Evolutionary conservation across 1,140 invertebrate genomes (phyloP).

Genomic region (Papilio aristodemus): DNA sequence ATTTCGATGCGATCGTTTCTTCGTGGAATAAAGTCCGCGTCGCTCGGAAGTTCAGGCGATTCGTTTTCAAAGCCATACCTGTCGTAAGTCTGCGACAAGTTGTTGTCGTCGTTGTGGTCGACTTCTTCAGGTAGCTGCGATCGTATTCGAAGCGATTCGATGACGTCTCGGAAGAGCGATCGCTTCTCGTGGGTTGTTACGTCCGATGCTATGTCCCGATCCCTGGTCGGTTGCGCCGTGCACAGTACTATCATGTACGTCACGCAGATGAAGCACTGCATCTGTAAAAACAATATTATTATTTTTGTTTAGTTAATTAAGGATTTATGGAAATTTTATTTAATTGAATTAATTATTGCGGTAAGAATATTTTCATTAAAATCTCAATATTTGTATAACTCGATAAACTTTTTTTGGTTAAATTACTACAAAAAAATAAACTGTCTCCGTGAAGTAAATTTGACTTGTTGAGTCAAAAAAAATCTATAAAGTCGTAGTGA

Average conservation of each 20-base stretch:
- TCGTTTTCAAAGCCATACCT: conserved; percentile 59
- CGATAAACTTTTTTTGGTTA: no score
- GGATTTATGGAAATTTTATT: no score
- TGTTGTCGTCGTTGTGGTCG: conserved; percentile 62
- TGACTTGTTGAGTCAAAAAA: no score
- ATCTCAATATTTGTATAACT: no score
- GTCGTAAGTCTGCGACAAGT: conserved; percentile 55
- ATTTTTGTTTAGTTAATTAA: no score
- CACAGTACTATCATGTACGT: conserved; percentile 66
- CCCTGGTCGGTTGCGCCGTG: conserved; percentile 51
- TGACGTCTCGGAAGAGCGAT: conserved; percentile 68
- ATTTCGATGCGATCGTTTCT: conserved; percentile 73
- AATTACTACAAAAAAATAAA: no score
- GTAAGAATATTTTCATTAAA: no score
- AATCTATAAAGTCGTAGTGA: no score
- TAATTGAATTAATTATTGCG: no score
- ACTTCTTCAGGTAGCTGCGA: conserved; percentile 59
- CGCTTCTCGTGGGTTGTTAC: conserved; percentile 47
- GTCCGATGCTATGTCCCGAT: conserved; percentile 44
- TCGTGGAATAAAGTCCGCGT: conserved; percentile 62
- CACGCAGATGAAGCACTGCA: conserved; percentile 72
- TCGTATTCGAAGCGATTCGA: conserved; percentile 65
- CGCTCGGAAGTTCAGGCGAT: conserved; percentile 54
- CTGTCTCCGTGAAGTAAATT: no score
- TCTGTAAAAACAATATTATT: conserved; percentile 52